Evolutionary conservation across 2,113 vertebrate species (phyloP).

Genomic region (Cyprinodon variegatus): DNA sequence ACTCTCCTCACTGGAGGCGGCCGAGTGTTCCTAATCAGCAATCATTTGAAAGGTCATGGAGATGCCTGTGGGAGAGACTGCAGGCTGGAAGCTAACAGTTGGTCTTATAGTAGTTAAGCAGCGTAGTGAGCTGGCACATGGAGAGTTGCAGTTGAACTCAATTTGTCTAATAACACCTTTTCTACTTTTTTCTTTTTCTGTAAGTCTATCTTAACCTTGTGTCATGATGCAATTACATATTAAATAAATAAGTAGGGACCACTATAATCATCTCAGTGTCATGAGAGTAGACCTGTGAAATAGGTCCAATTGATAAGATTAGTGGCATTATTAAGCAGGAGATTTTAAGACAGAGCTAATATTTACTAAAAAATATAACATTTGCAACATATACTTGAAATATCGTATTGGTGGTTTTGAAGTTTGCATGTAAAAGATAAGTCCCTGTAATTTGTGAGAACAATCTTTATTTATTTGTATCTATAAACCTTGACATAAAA

Average conservation of each 20-base stretch:
- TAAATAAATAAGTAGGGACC: not conserved
- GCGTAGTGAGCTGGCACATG: slow-evolving; percentile 36
- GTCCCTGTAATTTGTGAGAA: no score
- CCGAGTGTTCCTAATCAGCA: slow-evolving; percentile 65
- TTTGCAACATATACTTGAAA: not conserved
- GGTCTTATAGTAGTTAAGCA: slow-evolving; percentile 38
- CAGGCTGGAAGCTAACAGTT: slow-evolving; percentile 44
- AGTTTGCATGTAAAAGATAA: not conserved
- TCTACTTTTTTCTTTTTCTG: not conserved
- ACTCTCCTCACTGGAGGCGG: slow-evolving; percentile 42
- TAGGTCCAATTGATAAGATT: not conserved
- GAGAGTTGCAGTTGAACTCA: slow-evolving; percentile 26
- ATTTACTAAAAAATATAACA: not conserved
- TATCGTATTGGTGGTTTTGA: not conserved
- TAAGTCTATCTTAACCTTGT: slow-evolving; percentile 5
- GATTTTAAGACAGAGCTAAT: not conserved
- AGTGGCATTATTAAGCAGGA: not conserved
- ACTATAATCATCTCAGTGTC: slow-evolving; percentile 4
- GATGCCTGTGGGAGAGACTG: slow-evolving; percentile 45
- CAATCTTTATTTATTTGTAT: no score
- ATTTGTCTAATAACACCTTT: slow-evolving; percentile 25
- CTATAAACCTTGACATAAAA: no score
- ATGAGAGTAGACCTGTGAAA: slow-evolving; percentile 1
- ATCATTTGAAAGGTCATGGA: slow-evolving; percentile 69
- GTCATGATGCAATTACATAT: not conserved